Base-by-base conservation (phyloP, 2,797 vertebrate species). In the Alectoris magna region DNA sequence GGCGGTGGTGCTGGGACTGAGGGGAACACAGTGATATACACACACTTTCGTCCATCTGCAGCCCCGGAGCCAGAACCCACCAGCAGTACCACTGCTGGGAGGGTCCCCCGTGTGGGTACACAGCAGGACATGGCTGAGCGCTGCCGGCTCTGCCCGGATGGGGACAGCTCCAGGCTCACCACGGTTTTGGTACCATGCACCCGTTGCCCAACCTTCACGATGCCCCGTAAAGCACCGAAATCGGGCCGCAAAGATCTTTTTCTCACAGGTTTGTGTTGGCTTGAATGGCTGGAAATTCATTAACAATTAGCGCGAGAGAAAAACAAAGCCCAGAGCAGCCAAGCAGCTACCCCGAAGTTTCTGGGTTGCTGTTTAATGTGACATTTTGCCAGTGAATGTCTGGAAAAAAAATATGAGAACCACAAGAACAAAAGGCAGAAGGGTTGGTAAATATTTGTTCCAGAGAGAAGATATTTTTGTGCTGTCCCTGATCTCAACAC, bases 371-470 rank as follows among this genome's bases (percentile, higher is more conserved):
- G 64, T 89, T 96, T 72, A 46, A 17, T 94, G 95, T 96, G 94
- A 96, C 95, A 94, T 95, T 96, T 92, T 96, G 94, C 94, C 95
- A 95, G 89, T 85, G 92, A 96, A 96, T 77, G 95, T 96, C 94
- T 96, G 96, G 89, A 75, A 84, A 88, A 88, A 91, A 74, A 77
- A 89, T 78, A 93, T 89, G 95, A 93, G 96, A 96, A 96, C 93
- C 95, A 94, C 94, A 94, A 95, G 94, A 95, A 95, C 95, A 96
- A 96, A 96, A 96, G 96, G 96, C 94, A 96, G 95, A 95, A 93
- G 94, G 90, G 94, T 94, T 96, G 96, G 95, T 94, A 96, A 96
- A 96, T 95, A 96, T 96, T 96, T 96, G 96, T 96, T 96, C 94
- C 95, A 96, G 96, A 95, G 94, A 96, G 96, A 88, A 95, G 96